Evolutionary conservation across 2,113 vertebrate species (phyloP), one percentile per base, ranked within the genome.

Genomic region (Chroicocephalus ridibundus): DNA sequence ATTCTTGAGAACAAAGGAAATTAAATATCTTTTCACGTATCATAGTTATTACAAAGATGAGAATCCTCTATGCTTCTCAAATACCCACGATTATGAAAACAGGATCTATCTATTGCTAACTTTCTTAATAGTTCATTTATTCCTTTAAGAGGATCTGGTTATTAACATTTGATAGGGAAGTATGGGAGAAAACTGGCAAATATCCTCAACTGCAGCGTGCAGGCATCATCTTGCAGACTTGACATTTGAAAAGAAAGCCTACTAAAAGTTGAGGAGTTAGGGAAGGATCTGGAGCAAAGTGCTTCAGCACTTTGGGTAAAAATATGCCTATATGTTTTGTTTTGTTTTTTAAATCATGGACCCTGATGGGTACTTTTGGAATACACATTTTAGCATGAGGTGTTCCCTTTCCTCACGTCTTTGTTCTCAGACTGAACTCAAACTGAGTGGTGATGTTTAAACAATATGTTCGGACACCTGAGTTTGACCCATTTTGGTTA

Each of bases 1-100:
- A 62, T 84, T 96, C 69, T 68, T 38, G 40, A 88, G 44, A 93
- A 92, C 64, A 96, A 95, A 90, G 78, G 72, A 91, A 89, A 71
- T 70, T 20, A 74, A 94, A 78, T 84, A 83, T 7, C 18, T 87
- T 70, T 94, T 49, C 34, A 38, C 26, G 5, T 64, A 54, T 26
- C 26, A 34, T 40, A 19, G 84, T 77, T 51, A 76, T 88, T 66
- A 68, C 61, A 95, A 71, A 85, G 54, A 78, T 34, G n/a, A 54
- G 44, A 85, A 38, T 90, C 24, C 32, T 83, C 40, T 55, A 0
- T 55, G 36, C 26, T 66, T 86, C 60, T 44, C 49, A 68, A 27
- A 58, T 34, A 57, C 17, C 81, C 57, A 44, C 42, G 70, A 44
- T 66, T 32, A 88, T 76, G 51, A 61, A 81, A 93, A 80, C 29